These are phyloP conservation scores for Hypselothyrea guttata DNA, from an alignment of 2,888 invertebrate species.

Conservation along the genomic window DNA sequence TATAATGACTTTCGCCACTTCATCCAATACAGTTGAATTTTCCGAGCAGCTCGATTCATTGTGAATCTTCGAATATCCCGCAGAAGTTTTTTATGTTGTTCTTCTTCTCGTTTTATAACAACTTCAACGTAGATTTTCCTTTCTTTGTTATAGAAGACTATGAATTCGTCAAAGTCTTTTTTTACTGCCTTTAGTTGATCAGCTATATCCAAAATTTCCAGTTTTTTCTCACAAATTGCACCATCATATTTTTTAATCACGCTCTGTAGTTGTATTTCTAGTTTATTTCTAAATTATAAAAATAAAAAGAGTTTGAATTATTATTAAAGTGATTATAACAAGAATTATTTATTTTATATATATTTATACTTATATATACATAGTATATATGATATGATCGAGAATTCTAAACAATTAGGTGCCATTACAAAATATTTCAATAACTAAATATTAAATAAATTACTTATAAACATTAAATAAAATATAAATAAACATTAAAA, in stretches of 20 bases:
- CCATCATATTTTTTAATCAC: constrained; percentile 79
- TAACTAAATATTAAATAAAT: no score
- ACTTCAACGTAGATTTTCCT: constrained; percentile 71
- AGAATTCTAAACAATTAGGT: no score
- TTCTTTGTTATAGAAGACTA: constrained; percentile 62
- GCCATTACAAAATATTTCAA: no score
- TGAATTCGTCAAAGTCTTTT: constrained; percentile 62
- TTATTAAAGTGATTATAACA: no score
- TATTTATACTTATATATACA: no score
- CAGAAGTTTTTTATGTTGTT: constrained; percentile 17
- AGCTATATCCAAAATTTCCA: constrained; percentile 66
- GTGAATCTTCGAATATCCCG: constrained; percentile 3
- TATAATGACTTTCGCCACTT: constrained; percentile 22
- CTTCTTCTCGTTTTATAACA: constrained; percentile 64
- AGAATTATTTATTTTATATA: no score
- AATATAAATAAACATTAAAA: no score
- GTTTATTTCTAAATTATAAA: constrained; percentile 80
- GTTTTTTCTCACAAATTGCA: constrained; percentile 75
- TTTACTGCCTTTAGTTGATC: constrained; percentile 57
- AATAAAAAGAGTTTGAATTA: no score
- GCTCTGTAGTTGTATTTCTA: constrained; percentile 72
- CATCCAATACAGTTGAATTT: constrained; percentile 39
- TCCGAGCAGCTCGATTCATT: constrained; percentile 33
- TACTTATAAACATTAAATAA: no score
- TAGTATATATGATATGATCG: no score